Evolutionary conservation across 1,140 invertebrate species (phyloP), one percentile per base, ranked within the genome.

Genomic region (Metaphire vulgaris): DNA sequence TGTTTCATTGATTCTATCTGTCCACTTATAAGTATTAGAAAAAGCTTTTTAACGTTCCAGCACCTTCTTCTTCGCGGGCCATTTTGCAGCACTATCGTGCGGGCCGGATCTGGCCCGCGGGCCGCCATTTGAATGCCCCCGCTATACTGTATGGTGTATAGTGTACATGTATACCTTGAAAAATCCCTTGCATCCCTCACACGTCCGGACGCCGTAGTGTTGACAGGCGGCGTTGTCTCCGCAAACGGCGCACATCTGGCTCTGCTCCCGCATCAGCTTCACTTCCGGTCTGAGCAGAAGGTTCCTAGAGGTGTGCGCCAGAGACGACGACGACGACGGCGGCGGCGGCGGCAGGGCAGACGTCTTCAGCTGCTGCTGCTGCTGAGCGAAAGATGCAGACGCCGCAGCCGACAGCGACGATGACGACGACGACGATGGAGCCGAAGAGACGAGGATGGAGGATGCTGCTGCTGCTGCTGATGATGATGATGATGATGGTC

Each of bases 171-270:
- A 76, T 74, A 88, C 90, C 88, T 90, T 90, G 82, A 90, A 90
- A 80, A 89, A 88, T 68, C 89, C 89, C 89, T 99, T 99, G 88
- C 97, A 99, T 0, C 97, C 97, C 88, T 99, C 97, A 78, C 88
- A 89, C 0, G 97, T 99, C 56, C 96, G 88, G 0, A 99, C 97
- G 0, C 97, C 97, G 83, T 99, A 99, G 85, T 99, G 96, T 82
- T 98, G 96, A 82, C 97, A 99, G 28, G 96, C 96, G 0, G 97
- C 97, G 12, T 95, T 97, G 85, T 99, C 97, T 0, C 96, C 97
- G 84, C 97, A 99, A 2, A 99, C 97, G 2, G 97, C 96, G 86
- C 97, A 99, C 31, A 98, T 85, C 84, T 97, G 83, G 73, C 80
- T 84, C 66, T 85, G 83, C 71, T 84, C 83, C 65, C 33, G n/a